Conservation (phyloP, 2,888 invertebrate genomes). For the Megastigmus dorsalis region DNA sequence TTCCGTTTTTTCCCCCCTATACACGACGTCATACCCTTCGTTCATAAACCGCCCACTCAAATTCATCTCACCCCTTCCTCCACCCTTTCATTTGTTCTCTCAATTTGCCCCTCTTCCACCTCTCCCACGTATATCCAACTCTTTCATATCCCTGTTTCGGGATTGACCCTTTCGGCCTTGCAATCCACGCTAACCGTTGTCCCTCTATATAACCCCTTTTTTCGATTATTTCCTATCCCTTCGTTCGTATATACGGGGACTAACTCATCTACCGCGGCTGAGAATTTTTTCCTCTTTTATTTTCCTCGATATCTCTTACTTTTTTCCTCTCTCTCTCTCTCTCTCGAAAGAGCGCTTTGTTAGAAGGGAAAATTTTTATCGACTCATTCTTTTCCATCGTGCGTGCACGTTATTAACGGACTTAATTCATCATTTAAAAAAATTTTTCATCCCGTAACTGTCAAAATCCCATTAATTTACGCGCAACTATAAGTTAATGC, state of each 20-base stretch:
- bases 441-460: too few relatives aligned
- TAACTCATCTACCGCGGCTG: not conserved
- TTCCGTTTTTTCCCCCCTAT: not conserved
- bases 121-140: too few relatives aligned
- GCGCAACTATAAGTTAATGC: too few relatives aligned
- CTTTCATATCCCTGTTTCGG: conserved; percentile 29
- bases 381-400: not conserved
- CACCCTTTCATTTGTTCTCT: conserved; percentile 1
- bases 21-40: not conserved
- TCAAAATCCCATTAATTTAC: too few relatives aligned
- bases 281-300: too few relatives aligned
- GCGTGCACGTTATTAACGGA: too few relatives aligned
- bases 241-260: not conserved
- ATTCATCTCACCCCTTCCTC: not conserved
- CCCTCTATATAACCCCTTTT: not conserved
- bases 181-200: conserved; percentile 11
- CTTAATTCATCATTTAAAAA: too few relatives aligned
- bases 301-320: not conserved
- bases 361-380: too few relatives aligned
- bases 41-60: conserved; percentile 19
- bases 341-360: not conserved
- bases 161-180: not conserved
- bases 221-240: conserved; percentile 1
- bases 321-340: not conserved
- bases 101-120: conserved; percentile 38